A percentile compares a stretch with the other conserved stretches of the same genome.
Evolutionary conservation across 2,888 invertebrate species (phyloP).

Genomic region (Diachrysia chrysitis): DNA sequence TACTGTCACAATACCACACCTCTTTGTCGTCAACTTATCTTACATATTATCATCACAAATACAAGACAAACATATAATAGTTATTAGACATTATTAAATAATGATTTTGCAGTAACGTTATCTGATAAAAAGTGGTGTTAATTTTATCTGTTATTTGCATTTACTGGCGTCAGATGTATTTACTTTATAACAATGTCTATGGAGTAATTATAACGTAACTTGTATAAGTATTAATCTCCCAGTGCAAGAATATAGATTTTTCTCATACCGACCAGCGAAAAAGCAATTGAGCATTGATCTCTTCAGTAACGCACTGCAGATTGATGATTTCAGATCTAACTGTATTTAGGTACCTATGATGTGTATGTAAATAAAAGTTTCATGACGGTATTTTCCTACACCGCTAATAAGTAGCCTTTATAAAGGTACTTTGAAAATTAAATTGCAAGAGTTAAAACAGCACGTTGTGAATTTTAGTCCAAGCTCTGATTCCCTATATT

Average conservation of each 20-base stretch:
- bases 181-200: not conserved
- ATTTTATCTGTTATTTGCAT: conserved; percentile 18
- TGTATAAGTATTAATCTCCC: not conserved
- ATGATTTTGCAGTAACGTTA: conserved; percentile 19
- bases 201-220: not conserved
- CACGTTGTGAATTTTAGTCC: too few species aligned
- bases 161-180: conserved; percentile 8
- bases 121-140: conserved; percentile 37
- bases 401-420: too few species aligned
- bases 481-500: not conserved
- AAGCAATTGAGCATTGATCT: too few species aligned
- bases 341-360: too few species aligned
- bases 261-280: too few species aligned
- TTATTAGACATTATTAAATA: conserved; percentile 13
- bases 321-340: too few species aligned
- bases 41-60: conserved; percentile 11
- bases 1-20: conserved; percentile 9
- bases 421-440: too few species aligned
- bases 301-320: too few species aligned
- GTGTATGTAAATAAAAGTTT: too few species aligned
- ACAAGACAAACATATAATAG: conserved; percentile 16
- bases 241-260: too few species aligned
- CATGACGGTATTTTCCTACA: too few species aligned
- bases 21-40: not conserved
- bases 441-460: too few species aligned